Percentiles rank a stretch among this genome's conserved stretches.
These are phyloP conservation scores for Sander vitreus DNA, from an alignment of 2,113 vertebrate species.

Conservation along the genomic window DNA sequence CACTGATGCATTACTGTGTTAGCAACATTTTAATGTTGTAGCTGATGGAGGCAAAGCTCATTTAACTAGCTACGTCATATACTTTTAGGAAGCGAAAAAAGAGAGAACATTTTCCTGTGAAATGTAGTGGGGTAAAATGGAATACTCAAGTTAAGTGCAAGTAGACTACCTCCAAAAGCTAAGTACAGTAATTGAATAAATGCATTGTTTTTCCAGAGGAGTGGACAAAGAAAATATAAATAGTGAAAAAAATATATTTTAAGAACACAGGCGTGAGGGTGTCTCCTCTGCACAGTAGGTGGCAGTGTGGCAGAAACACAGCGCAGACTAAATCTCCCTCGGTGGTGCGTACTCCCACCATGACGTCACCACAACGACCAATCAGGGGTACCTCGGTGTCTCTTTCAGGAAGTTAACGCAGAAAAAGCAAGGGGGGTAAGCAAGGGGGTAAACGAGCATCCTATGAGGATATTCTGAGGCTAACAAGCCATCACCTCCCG, in stretches of 20 bases:
- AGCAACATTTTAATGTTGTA: too few species aligned
- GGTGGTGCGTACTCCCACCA: neutral
- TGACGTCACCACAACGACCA: constrained; percentile 33
- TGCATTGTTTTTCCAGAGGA: neutral
- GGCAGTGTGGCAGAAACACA: constrained; percentile 26
- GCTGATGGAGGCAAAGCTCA: neutral
- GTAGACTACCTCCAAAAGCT: neutral
- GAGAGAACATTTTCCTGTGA: neutral
- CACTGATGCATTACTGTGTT: neutral
- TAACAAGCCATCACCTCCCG: too few species aligned
- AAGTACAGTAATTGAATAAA: neutral
- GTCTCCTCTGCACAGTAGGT: neutral
- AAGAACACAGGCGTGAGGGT: neutral
- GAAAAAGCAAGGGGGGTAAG: too few species aligned
- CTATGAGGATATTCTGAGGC: too few species aligned
- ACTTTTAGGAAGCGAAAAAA: neutral
- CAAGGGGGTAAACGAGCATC: too few species aligned
- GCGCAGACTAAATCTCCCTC: neutral
- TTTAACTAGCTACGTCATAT: neutral
- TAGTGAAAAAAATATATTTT: too few species aligned
- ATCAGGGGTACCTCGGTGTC: constrained; percentile 14
- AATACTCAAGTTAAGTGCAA: neutral
- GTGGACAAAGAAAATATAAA: neutral
- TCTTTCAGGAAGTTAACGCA: constrained; percentile 61
- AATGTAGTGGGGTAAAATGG: neutral